Percentiles rank a stretch among this genome's conserved stretches.
phyloP scores from a whole-genome alignment of 2,113 vertebrate species.

The Amphiprion percula region DNA sequence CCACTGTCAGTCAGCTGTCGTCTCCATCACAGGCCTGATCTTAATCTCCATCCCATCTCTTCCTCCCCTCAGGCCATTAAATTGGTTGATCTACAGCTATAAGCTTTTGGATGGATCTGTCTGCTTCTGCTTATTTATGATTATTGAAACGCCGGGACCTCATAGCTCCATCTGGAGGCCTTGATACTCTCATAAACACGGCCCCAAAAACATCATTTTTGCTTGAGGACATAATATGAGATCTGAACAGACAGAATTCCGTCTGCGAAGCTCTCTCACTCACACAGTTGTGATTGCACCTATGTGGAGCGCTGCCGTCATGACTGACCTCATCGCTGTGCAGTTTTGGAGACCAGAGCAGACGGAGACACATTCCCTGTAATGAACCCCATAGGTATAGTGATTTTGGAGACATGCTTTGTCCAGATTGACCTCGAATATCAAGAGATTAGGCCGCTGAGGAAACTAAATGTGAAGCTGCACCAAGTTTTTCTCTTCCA shows the following conservation, averaged over 20 bases:
- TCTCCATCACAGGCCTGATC: constrained; percentile 5
- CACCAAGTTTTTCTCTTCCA: constrained; percentile 38
- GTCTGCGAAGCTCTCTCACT: constrained; percentile 1
- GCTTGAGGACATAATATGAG: constrained; percentile 16
- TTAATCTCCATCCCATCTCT: background rate
- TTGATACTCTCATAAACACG: constrained; percentile 47
- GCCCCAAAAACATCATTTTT: constrained; percentile 27
- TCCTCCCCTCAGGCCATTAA: constrained; percentile 16
- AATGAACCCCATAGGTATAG: constrained; percentile 20
- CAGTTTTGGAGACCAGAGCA: constrained; percentile 9
- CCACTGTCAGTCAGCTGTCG: constrained; percentile 7
- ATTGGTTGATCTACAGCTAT: constrained; percentile 27
- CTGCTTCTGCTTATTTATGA: constrained; percentile 50
- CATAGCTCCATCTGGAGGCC: constrained; percentile 32
- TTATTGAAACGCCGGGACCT: constrained; percentile 37
- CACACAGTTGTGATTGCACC: background rate
- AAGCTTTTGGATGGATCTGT: constrained; percentile 4
- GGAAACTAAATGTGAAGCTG: constrained; percentile 42
- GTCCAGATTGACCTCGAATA: constrained; percentile 41
- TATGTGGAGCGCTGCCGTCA: constrained; percentile 13
- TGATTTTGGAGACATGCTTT: constrained; percentile 23
- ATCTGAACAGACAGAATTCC: background rate
- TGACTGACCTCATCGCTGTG: constrained; percentile 46
- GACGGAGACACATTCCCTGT: constrained; percentile 17
- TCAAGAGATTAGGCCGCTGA: constrained; percentile 26